Percentiles rank a stretch among this genome's conserved stretches.
These are phyloP conservation scores for Actias luna DNA, from an alignment of 2,888 invertebrate species.

Conservation along the genomic window DNA sequence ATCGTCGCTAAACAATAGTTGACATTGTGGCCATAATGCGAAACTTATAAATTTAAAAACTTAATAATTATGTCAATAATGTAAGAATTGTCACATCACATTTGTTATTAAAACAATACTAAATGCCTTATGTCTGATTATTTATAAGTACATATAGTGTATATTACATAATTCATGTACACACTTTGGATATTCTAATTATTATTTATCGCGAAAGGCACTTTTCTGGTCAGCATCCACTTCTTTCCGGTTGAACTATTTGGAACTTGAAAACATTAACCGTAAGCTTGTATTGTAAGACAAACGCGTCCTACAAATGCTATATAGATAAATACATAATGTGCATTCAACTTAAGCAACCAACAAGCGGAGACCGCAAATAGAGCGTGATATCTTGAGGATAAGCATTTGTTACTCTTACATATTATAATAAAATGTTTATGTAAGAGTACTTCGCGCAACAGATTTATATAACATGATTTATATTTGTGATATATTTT, in stretches of 20 bases:
- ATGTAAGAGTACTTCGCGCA: neutral
- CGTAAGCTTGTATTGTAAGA: neutral
- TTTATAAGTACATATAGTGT: no score
- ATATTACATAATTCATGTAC: no score
- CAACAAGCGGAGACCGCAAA: constrained; percentile 42
- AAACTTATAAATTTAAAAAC: no score
- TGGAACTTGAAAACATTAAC: neutral
- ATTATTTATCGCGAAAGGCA: neutral
- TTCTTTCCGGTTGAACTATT: neutral
- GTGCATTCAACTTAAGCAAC: constrained; percentile 27
- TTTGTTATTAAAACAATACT: no score
- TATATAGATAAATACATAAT: neutral
- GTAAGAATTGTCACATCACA: no score
- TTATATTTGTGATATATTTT: neutral
- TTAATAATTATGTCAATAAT: no score
- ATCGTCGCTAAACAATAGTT: no score
- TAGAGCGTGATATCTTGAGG: constrained; percentile 45
- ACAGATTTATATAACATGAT: neutral
- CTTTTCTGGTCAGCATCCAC: neutral
- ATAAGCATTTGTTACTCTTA: constrained; percentile 35
- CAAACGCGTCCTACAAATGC: neutral
- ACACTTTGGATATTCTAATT: no score
- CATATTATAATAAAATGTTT: neutral
- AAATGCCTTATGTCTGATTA: no score
- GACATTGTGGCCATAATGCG: no score